phyloP scores from a whole-genome alignment of 2,888 invertebrate species.

The Dryocosmus kuriphilus region DNA sequence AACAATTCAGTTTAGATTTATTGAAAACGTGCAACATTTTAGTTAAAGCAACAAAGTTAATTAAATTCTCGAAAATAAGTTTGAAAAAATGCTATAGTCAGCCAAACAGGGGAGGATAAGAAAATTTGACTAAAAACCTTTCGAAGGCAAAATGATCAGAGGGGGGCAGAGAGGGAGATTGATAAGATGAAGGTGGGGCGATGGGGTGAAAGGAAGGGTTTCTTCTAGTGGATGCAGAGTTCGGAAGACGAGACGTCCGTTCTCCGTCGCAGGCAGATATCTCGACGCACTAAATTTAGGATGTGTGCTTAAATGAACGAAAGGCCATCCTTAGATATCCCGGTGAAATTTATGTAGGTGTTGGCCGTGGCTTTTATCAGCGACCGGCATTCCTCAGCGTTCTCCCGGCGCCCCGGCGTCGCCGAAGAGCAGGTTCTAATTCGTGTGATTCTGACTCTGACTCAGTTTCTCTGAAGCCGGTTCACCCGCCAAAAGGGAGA shows the following conservation, averaged over 20 bases:
- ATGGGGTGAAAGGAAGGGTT: neutral
- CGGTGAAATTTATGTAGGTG: slow-evolving; percentile 77
- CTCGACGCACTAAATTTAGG: slow-evolving; percentile 72
- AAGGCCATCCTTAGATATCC: slow-evolving; percentile 72
- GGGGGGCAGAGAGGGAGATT: neutral
- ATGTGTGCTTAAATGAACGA: slow-evolving; percentile 75
- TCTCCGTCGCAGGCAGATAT: slow-evolving; percentile 54
- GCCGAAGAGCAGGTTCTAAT: slow-evolving; percentile 77
- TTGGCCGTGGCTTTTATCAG: slow-evolving; percentile 77
- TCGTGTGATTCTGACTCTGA: slow-evolving; percentile 66
- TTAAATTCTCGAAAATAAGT: neutral
- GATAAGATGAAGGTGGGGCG: slow-evolving; percentile 15
- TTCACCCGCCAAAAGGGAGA: slow-evolving; percentile 22
- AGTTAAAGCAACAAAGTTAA: neutral
- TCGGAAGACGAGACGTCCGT: slow-evolving; percentile 41
- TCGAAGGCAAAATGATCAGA: neutral
- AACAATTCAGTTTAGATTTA: too few species aligned
- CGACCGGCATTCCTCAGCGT: slow-evolving; percentile 75
- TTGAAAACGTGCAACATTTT: too few species aligned
- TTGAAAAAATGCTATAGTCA: neutral
- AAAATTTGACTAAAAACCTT: neutral
- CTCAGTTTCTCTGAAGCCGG: slow-evolving; percentile 29
- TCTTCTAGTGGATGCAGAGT: neutral
- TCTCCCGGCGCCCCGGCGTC: slow-evolving; percentile 75
- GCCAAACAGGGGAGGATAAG: neutral